A percentile compares a stretch with the other conserved stretches of the same genome.
phyloP scores from a whole-genome alignment of 1,140 invertebrate genomes.

The Vanessa atalanta region DNA sequence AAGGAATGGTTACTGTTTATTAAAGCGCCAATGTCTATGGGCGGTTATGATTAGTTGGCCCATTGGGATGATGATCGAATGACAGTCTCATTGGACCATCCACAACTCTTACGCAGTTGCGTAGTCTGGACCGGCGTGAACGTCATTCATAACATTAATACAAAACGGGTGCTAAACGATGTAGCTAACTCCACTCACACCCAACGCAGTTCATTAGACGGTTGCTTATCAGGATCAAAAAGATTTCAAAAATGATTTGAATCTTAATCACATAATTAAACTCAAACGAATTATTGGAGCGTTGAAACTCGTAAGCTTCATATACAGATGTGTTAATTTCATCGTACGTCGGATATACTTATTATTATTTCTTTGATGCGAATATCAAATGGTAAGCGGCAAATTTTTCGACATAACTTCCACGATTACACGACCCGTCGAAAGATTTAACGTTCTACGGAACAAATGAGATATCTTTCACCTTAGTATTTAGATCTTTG shows the following conservation, averaged over 20 bases:
- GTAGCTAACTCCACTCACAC: background rate
- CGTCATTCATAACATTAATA: background rate
- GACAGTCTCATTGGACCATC: no score
- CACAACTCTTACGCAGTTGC: no score
- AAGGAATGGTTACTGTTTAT: no score
- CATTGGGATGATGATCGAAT: no score
- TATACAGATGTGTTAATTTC: conserved; percentile 34
- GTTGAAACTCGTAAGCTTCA: conserved; percentile 27
- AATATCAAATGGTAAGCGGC: conserved; percentile 64
- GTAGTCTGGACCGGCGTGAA: no score
- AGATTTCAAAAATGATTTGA: background rate
- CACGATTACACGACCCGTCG: conserved; percentile 61
- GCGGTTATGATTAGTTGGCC: no score
- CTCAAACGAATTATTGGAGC: conserved; percentile 17
- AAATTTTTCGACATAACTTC: conserved; percentile 67
- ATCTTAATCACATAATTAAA: background rate
- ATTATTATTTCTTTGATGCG: conserved; percentile 66
- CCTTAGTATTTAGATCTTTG: conserved; percentile 74
- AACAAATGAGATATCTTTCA: conserved; percentile 74
- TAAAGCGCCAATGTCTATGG: no score
- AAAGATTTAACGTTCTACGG: conserved; percentile 59
- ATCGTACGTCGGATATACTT: conserved; percentile 46
- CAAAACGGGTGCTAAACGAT: background rate
- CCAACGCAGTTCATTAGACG: background rate
- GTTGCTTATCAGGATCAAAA: background rate